phyloP scores from a whole-genome alignment of 2,888 invertebrate genomes.

The Harpagoxenus sublaevis region DNA sequence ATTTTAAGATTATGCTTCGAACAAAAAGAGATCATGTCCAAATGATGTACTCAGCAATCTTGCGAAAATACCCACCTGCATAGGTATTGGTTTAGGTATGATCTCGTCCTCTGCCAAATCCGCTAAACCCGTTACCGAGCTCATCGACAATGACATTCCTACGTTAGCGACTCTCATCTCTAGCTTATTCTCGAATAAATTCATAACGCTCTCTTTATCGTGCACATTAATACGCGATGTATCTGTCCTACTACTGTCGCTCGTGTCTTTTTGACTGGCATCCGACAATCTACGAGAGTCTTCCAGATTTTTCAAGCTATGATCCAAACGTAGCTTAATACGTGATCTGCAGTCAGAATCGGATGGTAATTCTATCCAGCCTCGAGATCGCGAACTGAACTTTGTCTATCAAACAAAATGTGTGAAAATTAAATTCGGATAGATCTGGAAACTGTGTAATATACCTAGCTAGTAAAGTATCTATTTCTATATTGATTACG shows the following conservation, averaged over 20 bases:
- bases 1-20: not conserved
- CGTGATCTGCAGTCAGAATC: conserved; percentile 87
- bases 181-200: conserved; percentile 87
- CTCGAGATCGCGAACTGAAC: conserved; percentile 93
- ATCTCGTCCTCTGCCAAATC: conserved; percentile 96
- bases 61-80: conserved; percentile 88
- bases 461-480: conserved; percentile 12
- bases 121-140: conserved; percentile 92
- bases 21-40: not conserved
- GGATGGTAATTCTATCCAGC: conserved; percentile 91
- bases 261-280: conserved; percentile 74
- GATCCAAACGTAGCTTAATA: conserved; percentile 89
- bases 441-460: not conserved
- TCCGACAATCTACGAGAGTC: conserved; percentile 79
- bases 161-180: conserved; percentile 90
- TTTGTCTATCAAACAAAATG: conserved; percentile 89
- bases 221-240: conserved; percentile 84
- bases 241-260: conserved; percentile 75
- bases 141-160: conserved; percentile 91
- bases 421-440: conserved; percentile 44
- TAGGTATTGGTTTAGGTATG: conserved; percentile 92
- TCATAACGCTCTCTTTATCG: conserved; percentile 86
- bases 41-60: not conserved
- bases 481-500: conserved; percentile 23
- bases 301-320: conserved; percentile 86